Evolutionary conservation across 2,888 invertebrate genomes (phyloP), one percentile per base, ranked within the genome.

Genomic region (Drosophila picticornis): DNA sequence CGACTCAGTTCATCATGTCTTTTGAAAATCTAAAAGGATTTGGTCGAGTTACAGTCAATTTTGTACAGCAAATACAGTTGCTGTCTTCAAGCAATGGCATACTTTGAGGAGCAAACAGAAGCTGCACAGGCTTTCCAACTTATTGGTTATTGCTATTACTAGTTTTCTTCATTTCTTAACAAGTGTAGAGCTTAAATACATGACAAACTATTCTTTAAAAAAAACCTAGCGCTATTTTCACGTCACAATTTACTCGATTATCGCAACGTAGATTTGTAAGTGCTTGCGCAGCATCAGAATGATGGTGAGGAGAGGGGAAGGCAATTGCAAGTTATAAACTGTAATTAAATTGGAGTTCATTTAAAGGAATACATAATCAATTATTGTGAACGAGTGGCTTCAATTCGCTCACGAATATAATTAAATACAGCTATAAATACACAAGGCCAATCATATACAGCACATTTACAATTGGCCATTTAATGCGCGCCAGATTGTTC

Each of bases 281-380:
- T 34, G 16, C 9, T n/a, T 52, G 22, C 7, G 1, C 22, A 32
- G 19, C 27, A 27, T 22, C 19, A 1, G 10, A 27, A 29, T 10
- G 19, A 5, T 11, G 29, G 29, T 0, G 10, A 3, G 1, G 27
- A 3, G 16, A 25, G 16, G 16, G 48, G 10, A 19, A 19, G 5
- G 50, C 27, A 19, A 16, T n/a, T 16, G n/a, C n/a, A 56, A 64
- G 56, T 64, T 75, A 62, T 68, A 60, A 48, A 51, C 52, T 73
- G 72, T 81, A 72, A 86, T 90, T 89, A 59, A 88, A 86, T 90
- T 83, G 81, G 67, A 70, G 88, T 81, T 90, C 67, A 85, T 85
- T 85, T 84, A 89, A 89, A 72, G 87, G 87, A 86, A 89, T 77
- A 81, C 81, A 89, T 71, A 87, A 81, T 90, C 77, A 90, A 81